A percentile compares a stretch with the other conserved stretches of the same genome.
These are phyloP conservation scores for Drosophila jambulina DNA, from an alignment of 1,140 invertebrate genomes.

Conservation along the genomic window DNA sequence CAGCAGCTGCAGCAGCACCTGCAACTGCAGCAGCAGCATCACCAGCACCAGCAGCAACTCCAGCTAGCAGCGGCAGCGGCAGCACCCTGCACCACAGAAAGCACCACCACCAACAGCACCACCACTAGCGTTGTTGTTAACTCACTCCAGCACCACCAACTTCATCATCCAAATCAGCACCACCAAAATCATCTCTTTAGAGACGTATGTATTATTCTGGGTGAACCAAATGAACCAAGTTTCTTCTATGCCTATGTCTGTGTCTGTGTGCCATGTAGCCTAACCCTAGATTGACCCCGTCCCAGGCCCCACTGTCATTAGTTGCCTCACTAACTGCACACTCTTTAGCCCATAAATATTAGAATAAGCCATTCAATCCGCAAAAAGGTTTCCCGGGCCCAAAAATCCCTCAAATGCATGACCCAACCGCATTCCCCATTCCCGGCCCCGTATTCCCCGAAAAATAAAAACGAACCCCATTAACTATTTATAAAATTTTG, in stretches of 20 bases:
- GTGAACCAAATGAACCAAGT: slow-evolving; percentile 45
- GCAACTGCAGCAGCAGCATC: slow-evolving; percentile 42
- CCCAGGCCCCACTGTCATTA: slow-evolving; percentile 14
- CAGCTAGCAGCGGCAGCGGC: slow-evolving; percentile 34
- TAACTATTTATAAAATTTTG: slow-evolving; percentile 81
- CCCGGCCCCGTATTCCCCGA: slow-evolving; percentile 1
- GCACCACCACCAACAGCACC: slow-evolving; percentile 84
- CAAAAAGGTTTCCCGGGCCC: slow-evolving; percentile 41
- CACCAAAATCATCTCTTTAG: slow-evolving; percentile 85
- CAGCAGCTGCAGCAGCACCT: slow-evolving; percentile 53
- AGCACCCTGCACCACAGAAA: slow-evolving; percentile 56
- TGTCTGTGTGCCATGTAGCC: slow-evolving; percentile 26
- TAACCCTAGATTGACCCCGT: slow-evolving; percentile 11
- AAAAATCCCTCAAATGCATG: slow-evolving; percentile 28
- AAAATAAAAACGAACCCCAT: slow-evolving; percentile 50
- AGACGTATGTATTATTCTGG: slow-evolving; percentile 84
- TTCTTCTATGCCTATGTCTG: slow-evolving; percentile 27
- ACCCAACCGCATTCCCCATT: slow-evolving; percentile 11
- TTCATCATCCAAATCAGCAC: slow-evolving; percentile 84
- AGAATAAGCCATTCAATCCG: slow-evolving; percentile 51
- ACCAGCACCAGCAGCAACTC: slow-evolving; percentile 47
- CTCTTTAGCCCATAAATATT: slow-evolving; percentile 50
- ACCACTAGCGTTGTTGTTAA: slow-evolving; percentile 79
- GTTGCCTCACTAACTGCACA: slow-evolving; percentile 42
- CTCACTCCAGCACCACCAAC: slow-evolving; percentile 85